Conservation (phyloP, 2,113 vertebrate genomes). For the Harpagus bidentatus region DNA sequence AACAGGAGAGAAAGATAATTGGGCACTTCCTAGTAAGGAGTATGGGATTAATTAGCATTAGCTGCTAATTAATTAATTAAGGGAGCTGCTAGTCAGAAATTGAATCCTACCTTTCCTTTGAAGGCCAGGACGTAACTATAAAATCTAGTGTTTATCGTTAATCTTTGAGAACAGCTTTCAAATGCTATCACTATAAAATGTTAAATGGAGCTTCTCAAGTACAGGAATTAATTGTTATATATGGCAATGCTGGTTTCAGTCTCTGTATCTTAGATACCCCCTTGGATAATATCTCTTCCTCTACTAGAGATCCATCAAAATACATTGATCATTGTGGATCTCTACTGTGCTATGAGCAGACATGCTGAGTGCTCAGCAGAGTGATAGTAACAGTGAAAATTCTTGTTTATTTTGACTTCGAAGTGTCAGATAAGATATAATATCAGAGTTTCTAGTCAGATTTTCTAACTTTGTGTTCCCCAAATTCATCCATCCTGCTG, state of each 20-base stretch:
- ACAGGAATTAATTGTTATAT: neutral
- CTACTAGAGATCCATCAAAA: neutral
- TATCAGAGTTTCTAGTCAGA: neutral
- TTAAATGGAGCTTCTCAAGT: neutral
- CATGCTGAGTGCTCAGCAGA: neutral
- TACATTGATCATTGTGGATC: neutral
- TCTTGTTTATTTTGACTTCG: neutral
- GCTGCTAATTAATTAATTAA: too few species aligned
- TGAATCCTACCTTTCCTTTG: neutral
- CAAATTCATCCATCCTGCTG: neutral
- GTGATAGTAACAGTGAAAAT: neutral
- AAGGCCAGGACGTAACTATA: neutral
- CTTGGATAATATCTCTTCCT: neutral
- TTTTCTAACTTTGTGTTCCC: neutral
- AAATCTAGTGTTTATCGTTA: neutral
- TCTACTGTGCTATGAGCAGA: neutral
- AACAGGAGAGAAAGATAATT: neutral
- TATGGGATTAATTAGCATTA: neutral
- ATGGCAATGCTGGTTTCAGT: neutral
- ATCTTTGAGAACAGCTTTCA: neutral
- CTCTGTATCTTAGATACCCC: neutral
- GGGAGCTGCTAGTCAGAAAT: neutral
- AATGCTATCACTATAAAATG: neutral
- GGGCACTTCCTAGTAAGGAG: neutral
- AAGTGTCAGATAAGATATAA: neutral